Conservation (phyloP, 2,113 vertebrate genomes). For the Sinocyclocheilus grahami region DNA sequence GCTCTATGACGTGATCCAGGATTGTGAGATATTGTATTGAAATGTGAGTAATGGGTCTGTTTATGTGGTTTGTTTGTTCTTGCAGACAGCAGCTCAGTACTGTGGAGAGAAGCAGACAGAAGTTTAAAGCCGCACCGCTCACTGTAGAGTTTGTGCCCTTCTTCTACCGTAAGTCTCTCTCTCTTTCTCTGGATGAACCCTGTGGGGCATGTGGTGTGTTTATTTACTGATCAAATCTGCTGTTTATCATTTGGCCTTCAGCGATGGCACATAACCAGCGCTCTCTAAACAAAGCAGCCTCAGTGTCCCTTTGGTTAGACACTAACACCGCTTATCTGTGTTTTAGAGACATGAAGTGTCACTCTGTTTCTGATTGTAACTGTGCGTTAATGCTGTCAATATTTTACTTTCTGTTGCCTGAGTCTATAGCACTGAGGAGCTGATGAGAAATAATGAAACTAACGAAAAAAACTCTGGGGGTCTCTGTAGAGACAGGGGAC, state of each 20-base stretch:
- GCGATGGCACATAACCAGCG: slow-evolving; percentile 43
- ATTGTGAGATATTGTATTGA: background rate
- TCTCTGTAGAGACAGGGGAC: background rate
- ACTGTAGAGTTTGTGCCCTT: slow-evolving; percentile 98
- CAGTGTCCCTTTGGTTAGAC: slow-evolving; percentile 37
- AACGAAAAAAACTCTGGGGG: background rate
- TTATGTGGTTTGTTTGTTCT: slow-evolving; percentile 35
- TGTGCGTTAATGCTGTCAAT: background rate
- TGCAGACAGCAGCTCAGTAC: slow-evolving; percentile 82
- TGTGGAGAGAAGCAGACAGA: slow-evolving; percentile 94
- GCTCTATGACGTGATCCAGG: background rate
- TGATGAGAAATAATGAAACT: background rate
- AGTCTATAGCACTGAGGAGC: background rate
- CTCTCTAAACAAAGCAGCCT: slow-evolving; percentile 57
- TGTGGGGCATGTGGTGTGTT: slow-evolving; percentile 59
- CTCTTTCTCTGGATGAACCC: background rate
- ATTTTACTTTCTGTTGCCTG: background rate
- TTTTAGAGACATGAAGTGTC: background rate
- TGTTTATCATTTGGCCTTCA: slow-evolving; percentile 57
- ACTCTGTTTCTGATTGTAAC: slow-evolving; percentile 13
- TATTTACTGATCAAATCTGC: slow-evolving; percentile 56
- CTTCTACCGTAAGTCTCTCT: slow-evolving; percentile 90
- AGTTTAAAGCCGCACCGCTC: slow-evolving; percentile 93
- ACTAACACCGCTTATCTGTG: background rate
- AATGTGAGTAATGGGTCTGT: background rate